Evolutionary conservation across 2,888 invertebrate species (phyloP).

Genomic region (Eristalis intricaria): DNA sequence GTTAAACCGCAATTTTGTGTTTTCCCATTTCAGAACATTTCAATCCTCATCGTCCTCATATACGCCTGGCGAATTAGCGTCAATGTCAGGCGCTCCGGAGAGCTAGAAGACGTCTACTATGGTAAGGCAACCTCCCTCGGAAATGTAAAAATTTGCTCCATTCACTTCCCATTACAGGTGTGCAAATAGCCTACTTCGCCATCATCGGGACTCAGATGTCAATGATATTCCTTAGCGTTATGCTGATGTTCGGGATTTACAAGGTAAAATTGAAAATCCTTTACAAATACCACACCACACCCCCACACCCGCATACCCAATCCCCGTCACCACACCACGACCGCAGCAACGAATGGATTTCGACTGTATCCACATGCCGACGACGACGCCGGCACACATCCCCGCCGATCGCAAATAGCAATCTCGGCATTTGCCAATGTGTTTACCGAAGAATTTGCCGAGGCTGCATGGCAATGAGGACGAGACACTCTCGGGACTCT

Average conservation of each 20-base stretch:
- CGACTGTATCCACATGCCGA: not conserved
- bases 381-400: not conserved
- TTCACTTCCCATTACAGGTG: slow-evolving; percentile 84
- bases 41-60: slow-evolving; percentile 87
- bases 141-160: not conserved
- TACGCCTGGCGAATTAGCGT: slow-evolving; percentile 90
- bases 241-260: slow-evolving; percentile 88
- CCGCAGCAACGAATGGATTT: not conserved
- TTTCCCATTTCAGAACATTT: slow-evolving; percentile 85
- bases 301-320: not conserved
- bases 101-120: slow-evolving; percentile 89
- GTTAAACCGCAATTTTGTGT: not conserved
- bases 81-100: slow-evolving; percentile 86
- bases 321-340: not conserved
- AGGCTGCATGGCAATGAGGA: slow-evolving; percentile 31
- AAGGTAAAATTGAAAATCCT: slow-evolving; percentile 84
- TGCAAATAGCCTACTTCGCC: slow-evolving; percentile 90
- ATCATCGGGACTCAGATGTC: slow-evolving; percentile 91
- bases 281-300: not conserved
- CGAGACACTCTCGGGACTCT: not conserved
- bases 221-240: slow-evolving; percentile 88
- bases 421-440: slow-evolving; percentile 31
- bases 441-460: slow-evolving; percentile 14
- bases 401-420: slow-evolving; percentile 24
- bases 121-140: slow-evolving; percentile 82